Base-by-base conservation (phyloP, 30 jellyfish, hydroid and myxozoan genomes). In the Aurelia sp. region DNA sequence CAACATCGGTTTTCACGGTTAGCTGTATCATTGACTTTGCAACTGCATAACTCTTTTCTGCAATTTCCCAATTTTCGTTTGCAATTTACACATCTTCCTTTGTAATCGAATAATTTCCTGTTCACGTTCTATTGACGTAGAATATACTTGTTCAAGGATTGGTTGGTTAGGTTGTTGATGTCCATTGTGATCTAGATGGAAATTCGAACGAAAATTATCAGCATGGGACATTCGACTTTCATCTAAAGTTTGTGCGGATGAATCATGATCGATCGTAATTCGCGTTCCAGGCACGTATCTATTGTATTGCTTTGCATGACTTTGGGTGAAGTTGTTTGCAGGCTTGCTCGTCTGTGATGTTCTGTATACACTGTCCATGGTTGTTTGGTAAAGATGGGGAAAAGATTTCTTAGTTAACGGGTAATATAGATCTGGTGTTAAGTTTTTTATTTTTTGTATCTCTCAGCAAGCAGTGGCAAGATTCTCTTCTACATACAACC, bases 201-300 rank as follows among this genome's bases (percentile, higher is more conserved):
- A 18, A 47, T 41, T 73, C 21, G 64, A 31, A 19, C 82, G 76
- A 47, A 48, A 62, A 19, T 84, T 64, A 13, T 62, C 93, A 3
- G 88, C 93, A 18, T 84, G 88, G 13, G 93, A 84, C 5, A 65
- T 4, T 40, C 88, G 70, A 52, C 93, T 72, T 8, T 84, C 93
- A 63, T 84, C 93, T 21, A 84, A 72, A 17, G 92, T 83, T 40
- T 83, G 92, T 2, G 76, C 66, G 1, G 92, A 83, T 8, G 92
- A 83, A 70, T 83, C 92, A 30, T 83, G 92, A 69, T 83, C 92
- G 20, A 59, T 44, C 30, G 78, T 24, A 3, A 83, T 18, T 58
- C 61, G 71, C 16, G 86, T 63, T 55, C 92, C 92, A n/a, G 90
- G 31, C 20, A 18, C 24, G 38, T 11, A 17, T 10, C 18, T 33